A percentile compares a stretch with the other conserved stretches of the same genome.
These are phyloP conservation scores for Drosophila paramelanica DNA, from an alignment of 2,888 invertebrate species.

Conservation along the genomic window DNA sequence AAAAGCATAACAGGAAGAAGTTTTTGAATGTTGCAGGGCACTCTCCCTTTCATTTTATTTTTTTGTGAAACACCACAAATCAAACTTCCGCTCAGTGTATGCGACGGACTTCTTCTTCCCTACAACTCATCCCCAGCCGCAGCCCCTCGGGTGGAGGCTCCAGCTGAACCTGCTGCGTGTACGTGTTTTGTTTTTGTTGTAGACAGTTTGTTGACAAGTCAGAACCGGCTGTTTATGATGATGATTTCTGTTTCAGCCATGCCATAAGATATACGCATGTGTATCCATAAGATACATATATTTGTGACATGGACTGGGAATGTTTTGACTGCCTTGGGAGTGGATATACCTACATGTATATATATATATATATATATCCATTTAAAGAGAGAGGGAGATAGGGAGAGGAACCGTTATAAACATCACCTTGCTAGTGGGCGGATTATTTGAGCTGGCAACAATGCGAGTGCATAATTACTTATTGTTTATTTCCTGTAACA, in stretches of 20 bases:
- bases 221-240: conserved; percentile 59
- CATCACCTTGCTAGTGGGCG: conserved; percentile 38
- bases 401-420: conserved; percentile 52
- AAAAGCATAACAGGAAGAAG: conserved; percentile 63
- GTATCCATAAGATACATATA: conserved; percentile 32
- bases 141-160: background rate
- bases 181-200: conserved; percentile 11
- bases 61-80: conserved; percentile 41
- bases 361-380: too few relatives aligned
- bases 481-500: conserved; percentile 76
- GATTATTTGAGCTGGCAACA: conserved; percentile 36
- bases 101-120: background rate
- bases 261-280: conserved; percentile 35
- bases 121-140: background rate
- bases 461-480: conserved; percentile 65
- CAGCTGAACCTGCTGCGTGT: background rate
- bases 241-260: conserved; percentile 55
- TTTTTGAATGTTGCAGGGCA: conserved; percentile 18
- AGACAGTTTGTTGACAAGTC: conserved; percentile 59
- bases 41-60: conserved; percentile 40
- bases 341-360: background rate
- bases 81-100: conserved; percentile 76
- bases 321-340: conserved; percentile 4
- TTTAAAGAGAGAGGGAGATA: too few relatives aligned
- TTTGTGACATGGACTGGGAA: too few relatives aligned